Percentiles rank a stretch among this genome's conserved stretches.
phyloP scores from a whole-genome alignment of 2,113 vertebrate species.

The Butastur rufipennis region DNA sequence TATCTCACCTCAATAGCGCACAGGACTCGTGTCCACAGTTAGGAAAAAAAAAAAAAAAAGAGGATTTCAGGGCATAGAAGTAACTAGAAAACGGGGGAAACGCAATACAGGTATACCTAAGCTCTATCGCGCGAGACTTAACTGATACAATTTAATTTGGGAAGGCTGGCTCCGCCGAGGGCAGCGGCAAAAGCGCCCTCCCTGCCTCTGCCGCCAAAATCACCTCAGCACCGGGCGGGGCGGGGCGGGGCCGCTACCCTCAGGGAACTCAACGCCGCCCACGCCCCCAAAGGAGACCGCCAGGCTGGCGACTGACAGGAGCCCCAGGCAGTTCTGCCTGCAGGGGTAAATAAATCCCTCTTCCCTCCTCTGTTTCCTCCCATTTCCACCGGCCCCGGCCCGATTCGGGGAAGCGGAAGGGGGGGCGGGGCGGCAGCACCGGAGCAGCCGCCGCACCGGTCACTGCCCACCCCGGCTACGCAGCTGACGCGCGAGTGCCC shows the following conservation, averaged over 20 bases:
- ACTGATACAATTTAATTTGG: no score
- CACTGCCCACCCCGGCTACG: background rate
- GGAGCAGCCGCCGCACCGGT: no score
- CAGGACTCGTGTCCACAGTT: background rate
- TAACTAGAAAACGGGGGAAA: background rate
- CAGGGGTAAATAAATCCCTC: accelerated
- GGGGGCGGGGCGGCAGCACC: no score
- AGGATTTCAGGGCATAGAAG: background rate
- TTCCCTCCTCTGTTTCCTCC: accelerated
- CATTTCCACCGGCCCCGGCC: background rate
- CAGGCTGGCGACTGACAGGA: background rate
- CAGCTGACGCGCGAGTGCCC: background rate
- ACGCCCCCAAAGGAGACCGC: no score
- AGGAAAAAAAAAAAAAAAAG: background rate
- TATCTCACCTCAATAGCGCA: background rate
- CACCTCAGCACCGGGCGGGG: background rate
- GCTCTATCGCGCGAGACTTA: accelerated
- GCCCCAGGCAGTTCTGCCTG: no score
- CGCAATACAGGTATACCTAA: no score
- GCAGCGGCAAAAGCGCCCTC: background rate
- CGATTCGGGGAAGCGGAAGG: accelerated
- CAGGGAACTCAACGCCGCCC: no score
- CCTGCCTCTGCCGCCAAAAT: background rate
- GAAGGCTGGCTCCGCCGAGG: background rate
- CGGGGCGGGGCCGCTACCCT: background rate